Percentiles rank a stretch among this genome's conserved stretches.
Evolutionary conservation across 2,797 vertebrate species (phyloP).

Genomic region (Bovichtus diacanthus): DNA sequence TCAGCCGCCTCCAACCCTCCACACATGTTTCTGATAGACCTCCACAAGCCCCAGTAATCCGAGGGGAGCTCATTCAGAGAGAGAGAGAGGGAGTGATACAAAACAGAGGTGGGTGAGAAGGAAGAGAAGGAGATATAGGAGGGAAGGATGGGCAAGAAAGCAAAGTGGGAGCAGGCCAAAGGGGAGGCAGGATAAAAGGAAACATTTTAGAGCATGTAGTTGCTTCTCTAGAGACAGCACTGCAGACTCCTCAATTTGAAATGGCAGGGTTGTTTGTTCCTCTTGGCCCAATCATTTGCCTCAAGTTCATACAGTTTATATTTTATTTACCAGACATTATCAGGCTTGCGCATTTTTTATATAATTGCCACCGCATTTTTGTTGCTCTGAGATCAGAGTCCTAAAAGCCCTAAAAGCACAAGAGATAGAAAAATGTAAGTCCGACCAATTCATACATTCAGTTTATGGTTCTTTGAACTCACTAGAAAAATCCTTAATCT

Average conservation of each 20-base stretch:
- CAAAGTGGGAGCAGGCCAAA: conserved; percentile 57
- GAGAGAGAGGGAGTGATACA: conserved; percentile 69
- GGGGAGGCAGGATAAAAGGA: conserved; percentile 65
- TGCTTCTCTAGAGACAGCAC: conserved; percentile 59
- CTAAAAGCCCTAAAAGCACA: no score
- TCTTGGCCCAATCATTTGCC: conserved; percentile 18
- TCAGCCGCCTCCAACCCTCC: conserved; percentile 80
- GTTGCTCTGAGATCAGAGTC: background rate
- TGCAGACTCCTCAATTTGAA: conserved; percentile 52
- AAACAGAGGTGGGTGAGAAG: conserved; percentile 56
- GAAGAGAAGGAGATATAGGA: conserved; percentile 57
- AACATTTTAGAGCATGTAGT: conserved; percentile 71
- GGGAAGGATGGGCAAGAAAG: conserved; percentile 54
- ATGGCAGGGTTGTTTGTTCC: conserved; percentile 40
- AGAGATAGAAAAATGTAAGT: no score
- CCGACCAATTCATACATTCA: no score
- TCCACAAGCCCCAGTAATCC: conserved; percentile 84
- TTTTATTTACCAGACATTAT: background rate
- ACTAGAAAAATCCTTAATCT: background rate
- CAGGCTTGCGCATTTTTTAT: background rate
- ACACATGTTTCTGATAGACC: conserved; percentile 92
- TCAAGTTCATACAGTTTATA: conserved; percentile 2
- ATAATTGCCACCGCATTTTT: background rate
- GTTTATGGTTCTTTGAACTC: background rate
- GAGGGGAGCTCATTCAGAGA: conserved; percentile 81